Evolutionary conservation across 2,888 invertebrate species (phyloP), one percentile per base, ranked within the genome.

Genomic region (Melinaea menophilus): DNA sequence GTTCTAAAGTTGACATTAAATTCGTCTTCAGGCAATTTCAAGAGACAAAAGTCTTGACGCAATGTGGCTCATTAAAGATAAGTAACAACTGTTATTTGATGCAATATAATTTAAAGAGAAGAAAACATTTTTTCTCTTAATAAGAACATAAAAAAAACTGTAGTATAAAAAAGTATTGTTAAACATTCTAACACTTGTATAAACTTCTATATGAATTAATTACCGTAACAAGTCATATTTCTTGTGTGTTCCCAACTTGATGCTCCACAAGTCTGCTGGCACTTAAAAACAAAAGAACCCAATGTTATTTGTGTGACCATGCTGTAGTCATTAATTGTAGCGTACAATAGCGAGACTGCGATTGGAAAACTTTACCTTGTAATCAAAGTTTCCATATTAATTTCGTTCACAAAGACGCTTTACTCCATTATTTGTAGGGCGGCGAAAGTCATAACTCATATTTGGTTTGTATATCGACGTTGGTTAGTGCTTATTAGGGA

Each of bases 351-450:
- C 71, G 72, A 51, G 51, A 51, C 74, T 72, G 71, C 80, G 81
- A 82, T 84, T 82, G 84, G 81, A 75, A 80, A 84, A 84, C 75
- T 84, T 82, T 66, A 70, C 65, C 77, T 75, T 78, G 78, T 77
- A 76, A 76, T 77, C 74, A 76, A 84, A 84, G 73, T 84, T 84
- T 78, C 79, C 81, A 79, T 82, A 84, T 84, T 82, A 83, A 84
- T 83, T 76, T 70, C 71, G 61, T 64, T 58, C 51, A 51, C 51
- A 51, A 51, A 56, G 64, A 61, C 60, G 67, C 65, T 67, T 55
- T 55, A 68, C 63, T 65, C 63, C 45, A 62, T 66, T 68, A 68
- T 68, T 66, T 56, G 59, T 58, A 34, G 54, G 55, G 55, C 47
- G 58, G 58, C 56, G 51, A 55, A 46, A 55, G 48, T 56, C 54